Evolutionary conservation across 2,888 invertebrate genomes (phyloP).

Genomic region (Hydrotaea cyrtoneurina): DNA sequence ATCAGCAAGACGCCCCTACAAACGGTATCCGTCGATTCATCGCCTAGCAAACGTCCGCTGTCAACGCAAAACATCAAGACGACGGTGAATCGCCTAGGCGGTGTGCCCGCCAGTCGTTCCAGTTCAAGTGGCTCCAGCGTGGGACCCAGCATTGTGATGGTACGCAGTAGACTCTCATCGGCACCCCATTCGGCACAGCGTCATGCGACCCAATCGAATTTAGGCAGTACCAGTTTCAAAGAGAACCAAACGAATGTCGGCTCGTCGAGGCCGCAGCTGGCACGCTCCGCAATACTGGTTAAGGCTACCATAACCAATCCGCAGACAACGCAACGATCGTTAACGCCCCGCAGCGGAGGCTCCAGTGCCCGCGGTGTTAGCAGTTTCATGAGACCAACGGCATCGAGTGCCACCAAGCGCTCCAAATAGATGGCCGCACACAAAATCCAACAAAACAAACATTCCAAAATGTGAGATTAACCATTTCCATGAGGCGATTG

Average conservation of each 20-base stretch:
- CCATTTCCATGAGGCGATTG: constrained; percentile 3
- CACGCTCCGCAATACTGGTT: constrained; percentile 75
- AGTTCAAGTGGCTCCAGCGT: constrained; percentile 84
- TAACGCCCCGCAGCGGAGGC: constrained; percentile 59
- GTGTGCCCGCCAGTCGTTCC: constrained; percentile 83
- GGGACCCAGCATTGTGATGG: constrained; percentile 80
- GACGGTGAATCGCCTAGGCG: constrained; percentile 71
- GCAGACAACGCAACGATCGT: constrained; percentile 58
- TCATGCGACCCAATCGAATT: constrained; percentile 68
- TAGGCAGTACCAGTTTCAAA: constrained; percentile 81
- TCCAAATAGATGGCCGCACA: constrained; percentile 73
- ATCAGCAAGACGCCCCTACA: constrained; percentile 75
- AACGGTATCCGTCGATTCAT: constrained; percentile 78
- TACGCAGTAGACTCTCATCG: constrained; percentile 67
- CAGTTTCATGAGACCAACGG: constrained; percentile 93
- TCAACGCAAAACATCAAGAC: constrained; percentile 80
- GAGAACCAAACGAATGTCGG: constrained; percentile 76
- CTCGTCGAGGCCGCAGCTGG: constrained; percentile 70
- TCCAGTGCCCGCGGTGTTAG: constrained; percentile 77
- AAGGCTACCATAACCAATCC: constrained; percentile 75
- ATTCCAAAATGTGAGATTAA: constrained; percentile 52
- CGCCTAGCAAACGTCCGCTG: constrained; percentile 81
- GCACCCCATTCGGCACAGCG: constrained; percentile 83
- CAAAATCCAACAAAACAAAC: background rate
- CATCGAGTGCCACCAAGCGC: constrained; percentile 89